A percentile compares a stretch with the other conserved stretches of the same genome.
These are phyloP conservation scores for Prionailurus bengalensis DNA, from an alignment of 2,113 vertebrate genomes.

Conservation along the genomic window DNA sequence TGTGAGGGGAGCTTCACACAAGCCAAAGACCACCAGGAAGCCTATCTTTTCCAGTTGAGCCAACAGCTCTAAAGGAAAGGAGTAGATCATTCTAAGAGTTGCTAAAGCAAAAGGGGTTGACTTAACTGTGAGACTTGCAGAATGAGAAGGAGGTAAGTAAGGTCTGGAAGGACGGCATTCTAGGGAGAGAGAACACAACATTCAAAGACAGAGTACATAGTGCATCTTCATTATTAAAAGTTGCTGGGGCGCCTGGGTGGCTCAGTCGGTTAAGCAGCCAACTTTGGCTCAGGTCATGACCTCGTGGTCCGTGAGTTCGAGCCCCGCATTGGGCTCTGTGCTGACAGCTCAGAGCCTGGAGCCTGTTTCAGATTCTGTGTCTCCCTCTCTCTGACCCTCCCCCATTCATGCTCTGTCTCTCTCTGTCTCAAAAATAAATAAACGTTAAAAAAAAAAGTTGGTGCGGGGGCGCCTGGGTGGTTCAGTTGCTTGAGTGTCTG, in stretches of 20 bases:
- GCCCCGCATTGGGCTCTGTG: too few relatives aligned
- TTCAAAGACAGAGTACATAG: background rate
- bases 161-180: background rate
- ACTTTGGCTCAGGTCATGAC: too few relatives aligned
- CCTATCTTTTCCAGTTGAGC: background rate
- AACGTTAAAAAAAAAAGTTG: too few relatives aligned
- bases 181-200: background rate
- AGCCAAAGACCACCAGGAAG: background rate
- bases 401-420: too few relatives aligned
- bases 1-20: background rate
- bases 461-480: too few relatives aligned
- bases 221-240: background rate
- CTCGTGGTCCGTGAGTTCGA: too few relatives aligned
- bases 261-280: too few relatives aligned
- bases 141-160: background rate
- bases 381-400: too few relatives aligned
- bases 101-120: background rate
- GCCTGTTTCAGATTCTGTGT: too few relatives aligned
- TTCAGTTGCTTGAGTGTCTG: too few relatives aligned
- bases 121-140: background rate
- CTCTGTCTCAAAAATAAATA: too few relatives aligned
- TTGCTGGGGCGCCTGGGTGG: background rate
- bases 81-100: background rate
- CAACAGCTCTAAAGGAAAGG: background rate
- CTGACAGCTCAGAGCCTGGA: too few relatives aligned